Conservation (phyloP, 2,888 invertebrate species). For the Agrotis clavis region DNA sequence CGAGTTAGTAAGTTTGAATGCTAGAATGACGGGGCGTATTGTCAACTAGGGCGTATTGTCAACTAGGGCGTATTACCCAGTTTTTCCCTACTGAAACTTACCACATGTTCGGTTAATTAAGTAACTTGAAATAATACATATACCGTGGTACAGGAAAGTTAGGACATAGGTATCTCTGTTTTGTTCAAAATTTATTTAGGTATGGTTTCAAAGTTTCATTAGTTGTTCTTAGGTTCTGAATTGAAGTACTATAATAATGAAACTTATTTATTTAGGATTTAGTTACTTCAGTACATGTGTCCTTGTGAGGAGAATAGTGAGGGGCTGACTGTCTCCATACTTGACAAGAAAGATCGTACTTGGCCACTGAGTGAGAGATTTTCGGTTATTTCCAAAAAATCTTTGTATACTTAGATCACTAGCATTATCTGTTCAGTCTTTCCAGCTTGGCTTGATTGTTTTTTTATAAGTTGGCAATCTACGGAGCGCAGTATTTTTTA, state of each 20-base stretch:
- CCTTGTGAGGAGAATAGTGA: no score
- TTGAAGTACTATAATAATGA: slow-evolving; percentile 5
- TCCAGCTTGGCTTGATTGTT: no score
- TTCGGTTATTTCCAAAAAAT: no score
- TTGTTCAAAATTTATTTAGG: slow-evolving; percentile 3
- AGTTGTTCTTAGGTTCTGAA: slow-evolving; percentile 15
- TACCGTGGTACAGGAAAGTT: neutral
- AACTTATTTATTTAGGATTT: slow-evolving; percentile 10
- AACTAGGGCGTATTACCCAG: no score
- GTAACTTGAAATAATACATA: slow-evolving; percentile 2
- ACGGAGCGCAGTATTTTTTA: slow-evolving; percentile 2
- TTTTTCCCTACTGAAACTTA: slow-evolving; percentile 1
- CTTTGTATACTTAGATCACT: no score
- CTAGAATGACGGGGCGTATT: no score
- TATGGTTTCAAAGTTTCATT: slow-evolving; percentile 12
- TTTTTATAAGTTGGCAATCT: neutral
- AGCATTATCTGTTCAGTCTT: no score
- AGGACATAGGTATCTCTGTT: neutral
- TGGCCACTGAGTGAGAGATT: no score
- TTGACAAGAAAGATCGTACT: no score
- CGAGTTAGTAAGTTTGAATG: no score
- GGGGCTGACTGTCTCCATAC: no score
- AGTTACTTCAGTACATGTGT: neutral
- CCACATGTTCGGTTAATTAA: slow-evolving; percentile 23
- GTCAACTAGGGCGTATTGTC: no score